phyloP scores from a whole-genome alignment of 2,113 vertebrate species.

The Nothoprocta pentlandii region DNA sequence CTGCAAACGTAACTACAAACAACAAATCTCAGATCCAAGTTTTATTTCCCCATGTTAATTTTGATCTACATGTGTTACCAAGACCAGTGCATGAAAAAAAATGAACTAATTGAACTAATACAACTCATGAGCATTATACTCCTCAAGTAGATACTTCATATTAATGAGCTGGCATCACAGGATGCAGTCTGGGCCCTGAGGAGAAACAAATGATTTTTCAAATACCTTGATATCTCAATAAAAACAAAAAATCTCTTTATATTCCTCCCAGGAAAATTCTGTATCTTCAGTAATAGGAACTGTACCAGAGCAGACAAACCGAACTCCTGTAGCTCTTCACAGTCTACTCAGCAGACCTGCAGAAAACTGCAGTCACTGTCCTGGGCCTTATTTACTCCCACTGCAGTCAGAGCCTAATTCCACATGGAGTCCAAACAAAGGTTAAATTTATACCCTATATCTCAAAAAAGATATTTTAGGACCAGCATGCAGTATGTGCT shows the following conservation, averaged over 20 bases:
- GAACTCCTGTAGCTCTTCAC: constrained; percentile 4
- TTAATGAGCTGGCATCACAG: background rate
- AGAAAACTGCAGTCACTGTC: constrained; percentile 44
- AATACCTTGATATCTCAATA: background rate
- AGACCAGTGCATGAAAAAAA: background rate
- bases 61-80: background rate
- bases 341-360: background rate
- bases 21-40: background rate
- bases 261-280: background rate
- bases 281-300: background rate
- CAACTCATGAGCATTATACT: background rate
- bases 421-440: background rate
- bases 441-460: background rate
- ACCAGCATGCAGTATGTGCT: constrained; percentile 20
- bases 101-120: background rate
- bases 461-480: background rate
- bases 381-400: background rate
- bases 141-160: background rate
- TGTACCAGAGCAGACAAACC: background rate
- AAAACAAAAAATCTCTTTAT: background rate
- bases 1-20: background rate
- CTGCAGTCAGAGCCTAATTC: constrained; percentile 13
- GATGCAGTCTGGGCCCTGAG: background rate
- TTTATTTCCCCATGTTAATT: background rate
- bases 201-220: background rate